Percentiles rank a stretch among this genome's conserved stretches.
These are phyloP conservation scores for Clitarchus hookeri DNA, from an alignment of 2,888 invertebrate species.

Conservation along the genomic window DNA sequence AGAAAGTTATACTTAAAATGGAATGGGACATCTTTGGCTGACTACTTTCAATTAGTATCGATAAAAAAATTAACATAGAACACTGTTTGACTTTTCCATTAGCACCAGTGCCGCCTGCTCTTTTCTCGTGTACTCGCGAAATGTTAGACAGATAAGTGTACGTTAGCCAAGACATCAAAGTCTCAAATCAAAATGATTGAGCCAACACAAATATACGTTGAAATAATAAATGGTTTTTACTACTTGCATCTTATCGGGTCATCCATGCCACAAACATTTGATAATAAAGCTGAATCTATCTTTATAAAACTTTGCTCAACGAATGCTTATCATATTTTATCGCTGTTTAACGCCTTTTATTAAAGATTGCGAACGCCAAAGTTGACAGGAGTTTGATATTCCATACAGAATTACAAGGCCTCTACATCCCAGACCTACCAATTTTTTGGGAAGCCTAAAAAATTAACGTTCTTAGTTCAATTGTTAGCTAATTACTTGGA, in stretches of 20 bases:
- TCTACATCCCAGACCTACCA: constrained; percentile 43
- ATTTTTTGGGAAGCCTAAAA: constrained; percentile 47
- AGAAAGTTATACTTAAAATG: constrained; percentile 48
- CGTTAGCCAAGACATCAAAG: constrained; percentile 36
- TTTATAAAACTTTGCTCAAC: constrained; percentile 46
- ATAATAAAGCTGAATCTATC: constrained; percentile 47
- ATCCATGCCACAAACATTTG: constrained; percentile 47
- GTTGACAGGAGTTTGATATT: too few relatives aligned
- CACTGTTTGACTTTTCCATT: too few relatives aligned
- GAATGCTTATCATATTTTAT: constrained; percentile 47
- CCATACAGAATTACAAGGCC: constrained; percentile 28
- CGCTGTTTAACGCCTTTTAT: constrained; percentile 43
- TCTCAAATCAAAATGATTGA: constrained; percentile 18
- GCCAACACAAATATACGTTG: constrained; percentile 42
- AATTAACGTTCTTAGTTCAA: constrained; percentile 47
- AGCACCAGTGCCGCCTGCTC: too few relatives aligned
- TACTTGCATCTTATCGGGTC: constrained; percentile 45
- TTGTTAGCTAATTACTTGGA: constrained; percentile 48
- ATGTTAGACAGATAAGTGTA: constrained; percentile 42
- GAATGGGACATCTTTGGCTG: constrained; percentile 46
- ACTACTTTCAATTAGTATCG: too few relatives aligned
- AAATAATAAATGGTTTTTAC: constrained; percentile 48
- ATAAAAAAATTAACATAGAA: too few relatives aligned
- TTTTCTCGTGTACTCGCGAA: too few relatives aligned
- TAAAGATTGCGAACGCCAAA: too few relatives aligned